Evolutionary conservation across 2,113 vertebrate genomes (phyloP), one percentile per base, ranked within the genome.

Genomic region (Callopanchax toddi): DNA sequence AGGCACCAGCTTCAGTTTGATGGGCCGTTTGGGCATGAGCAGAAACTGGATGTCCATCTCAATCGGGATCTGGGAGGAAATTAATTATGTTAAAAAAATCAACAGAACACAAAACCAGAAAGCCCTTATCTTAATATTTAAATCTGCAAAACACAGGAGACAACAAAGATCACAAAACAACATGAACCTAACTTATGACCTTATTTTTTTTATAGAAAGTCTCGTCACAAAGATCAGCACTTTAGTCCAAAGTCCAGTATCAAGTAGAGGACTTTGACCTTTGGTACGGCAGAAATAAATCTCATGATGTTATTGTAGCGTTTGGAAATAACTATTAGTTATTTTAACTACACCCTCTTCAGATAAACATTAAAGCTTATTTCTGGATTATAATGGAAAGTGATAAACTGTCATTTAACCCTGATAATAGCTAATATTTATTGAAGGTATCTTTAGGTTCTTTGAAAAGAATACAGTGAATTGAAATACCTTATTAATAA

Each of bases 1-100:
- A 25, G 87, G 82, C 32, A 84, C 83, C 69, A 94, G 75, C 83
- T 93, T 94, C 56, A 96, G 85, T 23, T 87, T 46, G 44, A 95
- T 88, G 20, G 93, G 93, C 60, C 91, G 57, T 83, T 92, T 92
- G 0, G 91, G 91, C 2, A 65, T 46, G 20, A 93, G 6, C 21
- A 94, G 67, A 43, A 71, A 80, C 43, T 76, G 67, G 0, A 20
- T 21, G 49, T 90, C 92, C 85, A 95, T 1, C 54, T 93, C 87
- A 20, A 94, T 6, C 0, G 93, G 93, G 49, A 94, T 76, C 94
- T 95, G 71, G 21, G 36, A 1, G 49, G 60, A 26, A 66, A 62
- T 25, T 0, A 20, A 5, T n/a, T n/a, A 63, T 7, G 21, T 18
- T 0, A 10, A 43, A 34, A 7, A 15, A 42, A 32, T 58, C 6